Percentiles rank a stretch among this genome's conserved stretches.
phyloP scores from a whole-genome alignment of 23 tunicate species.

The Ascidia mentula region DNA sequence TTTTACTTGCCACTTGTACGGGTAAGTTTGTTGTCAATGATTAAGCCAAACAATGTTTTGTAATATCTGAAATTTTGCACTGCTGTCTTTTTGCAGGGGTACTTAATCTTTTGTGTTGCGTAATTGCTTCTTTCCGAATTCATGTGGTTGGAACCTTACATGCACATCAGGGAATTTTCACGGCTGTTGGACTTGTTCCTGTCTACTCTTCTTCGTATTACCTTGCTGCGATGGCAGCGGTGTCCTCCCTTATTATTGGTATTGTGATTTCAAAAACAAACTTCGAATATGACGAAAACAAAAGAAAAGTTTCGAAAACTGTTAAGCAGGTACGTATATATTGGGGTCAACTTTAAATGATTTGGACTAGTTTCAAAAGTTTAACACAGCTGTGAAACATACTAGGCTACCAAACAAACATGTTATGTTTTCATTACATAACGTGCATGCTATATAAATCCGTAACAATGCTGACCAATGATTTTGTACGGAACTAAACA shows the following conservation, averaged over 20 bases:
- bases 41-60: no score
- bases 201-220: constrained; percentile 58
- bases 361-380: no score
- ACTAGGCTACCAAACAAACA: no score
- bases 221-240: constrained; percentile 10
- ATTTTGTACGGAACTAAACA: no score
- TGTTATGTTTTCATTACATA: no score
- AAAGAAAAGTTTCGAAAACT: constrained; percentile 50
- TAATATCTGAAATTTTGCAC: no score
- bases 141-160: constrained; percentile 39
- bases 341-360: no score
- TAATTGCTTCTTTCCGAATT: constrained; percentile 73
- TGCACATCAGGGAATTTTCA: constrained; percentile 38
- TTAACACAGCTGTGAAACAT: no score
- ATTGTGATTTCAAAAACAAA: background rate
- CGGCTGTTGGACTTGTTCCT: constrained; percentile 31
- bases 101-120: constrained; percentile 42
- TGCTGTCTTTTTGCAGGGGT: constrained; percentile 32
- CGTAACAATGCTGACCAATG: no score
- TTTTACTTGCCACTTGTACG: constrained; percentile 18
- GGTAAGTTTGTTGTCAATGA: constrained; percentile 9
- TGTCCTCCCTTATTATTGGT: constrained; percentile 20
- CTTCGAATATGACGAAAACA: background rate
- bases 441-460: no score
- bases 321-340: constrained; percentile 24